Evolutionary conservation across 2,797 vertebrate species (phyloP), one percentile per base, ranked within the genome.

Genomic region (Dendrocincla tyrannina): DNA sequence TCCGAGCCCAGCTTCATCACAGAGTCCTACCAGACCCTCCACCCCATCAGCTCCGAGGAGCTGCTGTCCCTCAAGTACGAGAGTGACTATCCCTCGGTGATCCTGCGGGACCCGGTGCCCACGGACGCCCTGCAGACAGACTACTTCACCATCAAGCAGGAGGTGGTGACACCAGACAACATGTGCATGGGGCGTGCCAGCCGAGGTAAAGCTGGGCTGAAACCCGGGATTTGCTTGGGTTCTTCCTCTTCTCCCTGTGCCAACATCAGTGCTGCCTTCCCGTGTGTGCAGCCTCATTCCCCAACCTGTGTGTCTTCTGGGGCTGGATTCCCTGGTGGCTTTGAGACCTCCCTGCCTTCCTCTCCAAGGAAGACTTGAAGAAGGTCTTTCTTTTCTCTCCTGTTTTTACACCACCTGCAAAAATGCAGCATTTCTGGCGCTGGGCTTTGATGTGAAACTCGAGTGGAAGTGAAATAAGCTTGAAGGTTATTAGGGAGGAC

Each of bases 1-100:
- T 99, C 99, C 0, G 99, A 99, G 98, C 99, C 99, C n/a, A 99
- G 99, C 97, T 99, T 99, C 98, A 99, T 99, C 98, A 99, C 99
- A 3, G 99, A 99, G 97, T 99, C 99, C 86, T 99, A 99, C 98
- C 99, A 99, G 98, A 99, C 99, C 2, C 99, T 99, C 56, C 99
- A 99, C 94, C 99, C 99, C 91, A 99, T 99, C 98, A 99, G 99
- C 98, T 99, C 99, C 0, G 99, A 99, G 97, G 99, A 99, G 95
- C 98, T 99, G 92, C 98, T 99, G 92, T 99, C 99, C 62, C 99
- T 99, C 97, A 99, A 99, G 97, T 99, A 99, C 10, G 99, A 99
- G 98, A 99, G 97, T 7, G 99, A 99, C 37, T 99, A 99, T 70
- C 98, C 99, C 16, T 97, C 98, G 1, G 98, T 99, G 96, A 98